phyloP scores from a whole-genome alignment of 2,888 invertebrate species.

The Synergus itoensis region DNA sequence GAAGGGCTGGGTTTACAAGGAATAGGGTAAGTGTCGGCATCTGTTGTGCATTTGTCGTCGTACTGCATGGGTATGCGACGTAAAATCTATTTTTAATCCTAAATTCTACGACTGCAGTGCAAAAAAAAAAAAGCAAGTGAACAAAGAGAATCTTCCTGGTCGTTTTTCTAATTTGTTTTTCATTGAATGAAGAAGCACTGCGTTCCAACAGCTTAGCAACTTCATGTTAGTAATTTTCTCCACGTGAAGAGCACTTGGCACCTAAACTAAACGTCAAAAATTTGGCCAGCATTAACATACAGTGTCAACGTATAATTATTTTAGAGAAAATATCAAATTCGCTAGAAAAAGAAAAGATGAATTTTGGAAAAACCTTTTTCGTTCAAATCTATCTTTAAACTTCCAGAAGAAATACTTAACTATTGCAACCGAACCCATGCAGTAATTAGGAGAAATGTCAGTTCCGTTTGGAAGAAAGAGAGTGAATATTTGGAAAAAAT shows the following conservation, averaged over 20 bases:
- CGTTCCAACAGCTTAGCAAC: conserved; percentile 3
- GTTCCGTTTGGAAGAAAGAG: conserved; percentile 62
- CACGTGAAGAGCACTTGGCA: not conserved
- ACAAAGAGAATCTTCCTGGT: conserved; percentile 8
- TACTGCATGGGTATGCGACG: conserved; percentile 34
- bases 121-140: not conserved
- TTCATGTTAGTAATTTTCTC: not conserved
- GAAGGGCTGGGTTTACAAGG: conserved; percentile 18
- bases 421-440: conserved; percentile 51
- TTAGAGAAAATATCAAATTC: not conserved
- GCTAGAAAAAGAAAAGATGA: not conserved
- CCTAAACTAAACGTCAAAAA: not conserved
- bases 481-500: conserved; percentile 62
- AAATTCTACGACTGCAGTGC: not conserved
- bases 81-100: conserved; percentile 32
- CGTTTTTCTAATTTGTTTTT: conserved; percentile 18
- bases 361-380: conserved; percentile 1
- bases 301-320: no score
- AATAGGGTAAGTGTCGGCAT: conserved; percentile 40
- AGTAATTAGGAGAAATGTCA: conserved; percentile 52
- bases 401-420: conserved; percentile 32
- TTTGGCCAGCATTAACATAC: not conserved
- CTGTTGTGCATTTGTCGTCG: conserved; percentile 38
- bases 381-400: conserved; percentile 33
- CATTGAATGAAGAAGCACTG: conserved; percentile 22